These are phyloP conservation scores for Pseudopipra pipra DNA, from an alignment of 2,113 vertebrate species.

Conservation along the genomic window DNA sequence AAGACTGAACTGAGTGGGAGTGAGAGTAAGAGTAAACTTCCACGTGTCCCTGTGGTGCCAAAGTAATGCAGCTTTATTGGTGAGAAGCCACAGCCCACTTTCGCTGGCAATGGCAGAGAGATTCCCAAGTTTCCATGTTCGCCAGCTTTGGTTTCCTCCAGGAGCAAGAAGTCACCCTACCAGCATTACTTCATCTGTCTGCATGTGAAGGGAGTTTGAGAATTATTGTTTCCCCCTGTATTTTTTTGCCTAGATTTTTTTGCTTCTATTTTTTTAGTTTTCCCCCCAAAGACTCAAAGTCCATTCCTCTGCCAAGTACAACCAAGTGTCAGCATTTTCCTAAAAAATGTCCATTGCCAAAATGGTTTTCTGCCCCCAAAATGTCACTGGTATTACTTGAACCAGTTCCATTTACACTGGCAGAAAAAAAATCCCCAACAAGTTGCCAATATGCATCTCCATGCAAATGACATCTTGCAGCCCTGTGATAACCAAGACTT, in stretches of 20 bases:
- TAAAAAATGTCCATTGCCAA: background rate
- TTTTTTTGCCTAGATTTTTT: background rate
- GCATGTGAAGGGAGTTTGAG: background rate
- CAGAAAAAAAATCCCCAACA: background rate
- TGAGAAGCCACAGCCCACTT: background rate
- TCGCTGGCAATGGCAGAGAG: background rate
- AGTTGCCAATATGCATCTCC: background rate
- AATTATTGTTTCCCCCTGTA: background rate
- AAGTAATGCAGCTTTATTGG: background rate
- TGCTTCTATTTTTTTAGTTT: background rate
- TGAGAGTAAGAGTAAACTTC: background rate
- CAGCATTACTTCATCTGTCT: background rate
- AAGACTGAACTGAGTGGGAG: background rate
- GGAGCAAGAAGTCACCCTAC: background rate
- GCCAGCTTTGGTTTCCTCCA: background rate
- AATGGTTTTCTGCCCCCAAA: background rate
- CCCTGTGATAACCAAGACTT: constrained; percentile 45
- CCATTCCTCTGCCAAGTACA: background rate
- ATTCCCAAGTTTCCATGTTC: background rate
- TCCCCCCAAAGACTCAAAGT: background rate
- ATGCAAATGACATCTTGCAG: constrained; percentile 46
- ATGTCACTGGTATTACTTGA: background rate
- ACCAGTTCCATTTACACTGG: background rate
- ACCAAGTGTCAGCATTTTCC: background rate
- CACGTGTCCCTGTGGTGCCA: background rate